Base-by-base conservation (phyloP, 2,888 invertebrate genomes). In the Camponotus fellah region DNA sequence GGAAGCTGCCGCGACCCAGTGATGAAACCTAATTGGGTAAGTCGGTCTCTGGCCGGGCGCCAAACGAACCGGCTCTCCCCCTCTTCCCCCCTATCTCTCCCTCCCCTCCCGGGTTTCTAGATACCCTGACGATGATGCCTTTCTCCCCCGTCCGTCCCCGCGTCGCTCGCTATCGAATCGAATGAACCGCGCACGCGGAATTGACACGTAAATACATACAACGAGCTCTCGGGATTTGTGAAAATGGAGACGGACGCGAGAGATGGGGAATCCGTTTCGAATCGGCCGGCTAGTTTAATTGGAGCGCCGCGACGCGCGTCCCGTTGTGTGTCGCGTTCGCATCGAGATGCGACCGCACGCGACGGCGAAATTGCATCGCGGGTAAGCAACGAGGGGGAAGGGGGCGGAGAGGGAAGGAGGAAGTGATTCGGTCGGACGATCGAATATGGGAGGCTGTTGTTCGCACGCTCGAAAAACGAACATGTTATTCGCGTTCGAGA, bases 11-110 rank as follows among this genome's bases (percentile, higher is more conserved):
- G 49, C 49, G 92, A 93, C 92, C 91, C 90, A 92, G 92, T 94
- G 94, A 94, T 93, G 94, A 94, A 94, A 94, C 92, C 92, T 94
- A 94, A 94, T 94, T 94, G 93, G 94, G 94, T 93, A 94, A 94
- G 94, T 94, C 93, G 94, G 92, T 91, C 94, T 91, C 94, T 94
- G 94, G 94, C 93, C 86, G 75, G 37, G 82, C 87, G 94, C 94
- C 94, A 94, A 91, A 89, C 90, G 86, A 92, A 91, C 88, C 87
- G 85, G 82, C 4, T 12, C 43, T 12, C 26, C 86, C 88, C 82
- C 14, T 17, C 17, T 14, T 5, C 0, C 3, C 3, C 14, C 46
- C 26, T 26, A 0, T 12, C 43, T 12, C 26, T 85, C 88, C 82
- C 14, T 17, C 17, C 46, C 0, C 49, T n/a, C 49, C 8, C 49